phyloP scores from a whole-genome alignment of 2,113 vertebrate genomes.

The Chaetorhynchus papuensis region DNA sequence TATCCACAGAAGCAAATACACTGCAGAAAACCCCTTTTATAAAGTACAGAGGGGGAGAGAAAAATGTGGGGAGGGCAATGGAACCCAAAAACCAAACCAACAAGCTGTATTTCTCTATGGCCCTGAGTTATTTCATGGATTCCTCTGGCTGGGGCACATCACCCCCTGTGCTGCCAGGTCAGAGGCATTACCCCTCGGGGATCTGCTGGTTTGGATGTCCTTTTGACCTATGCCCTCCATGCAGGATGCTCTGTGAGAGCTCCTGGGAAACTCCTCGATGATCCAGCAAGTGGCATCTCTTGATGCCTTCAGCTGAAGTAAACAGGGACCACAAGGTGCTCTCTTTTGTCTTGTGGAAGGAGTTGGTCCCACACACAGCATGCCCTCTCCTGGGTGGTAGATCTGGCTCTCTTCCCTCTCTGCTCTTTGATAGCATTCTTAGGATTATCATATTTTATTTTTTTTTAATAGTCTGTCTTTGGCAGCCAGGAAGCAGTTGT shows the following conservation, averaged over 20 bases:
- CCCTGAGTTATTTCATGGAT: background rate
- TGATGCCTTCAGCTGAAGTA: background rate
- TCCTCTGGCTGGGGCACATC: background rate
- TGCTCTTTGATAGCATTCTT: background rate
- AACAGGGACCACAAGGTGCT: background rate
- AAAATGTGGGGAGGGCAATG: background rate
- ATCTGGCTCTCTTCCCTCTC: background rate
- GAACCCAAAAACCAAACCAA: fast-evolving
- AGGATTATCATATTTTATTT: no score
- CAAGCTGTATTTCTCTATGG: background rate
- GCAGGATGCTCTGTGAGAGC: background rate
- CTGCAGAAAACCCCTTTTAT: background rate
- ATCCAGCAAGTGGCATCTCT: background rate
- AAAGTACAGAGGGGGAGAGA: background rate
- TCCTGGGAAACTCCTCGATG: background rate
- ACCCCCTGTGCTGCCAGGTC: background rate
- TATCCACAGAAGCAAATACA: background rate
- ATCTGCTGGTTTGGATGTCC: background rate
- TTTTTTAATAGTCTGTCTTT: background rate
- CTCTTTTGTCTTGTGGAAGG: background rate
- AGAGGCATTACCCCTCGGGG: background rate
- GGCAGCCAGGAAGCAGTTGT: background rate
- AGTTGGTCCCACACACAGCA: background rate
- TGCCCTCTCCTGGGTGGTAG: background rate
- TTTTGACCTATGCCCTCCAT: background rate